Evolutionary conservation across 2,113 vertebrate genomes (phyloP), one percentile per base, ranked within the genome.

Genomic region (Caloenas nicobarica): DNA sequence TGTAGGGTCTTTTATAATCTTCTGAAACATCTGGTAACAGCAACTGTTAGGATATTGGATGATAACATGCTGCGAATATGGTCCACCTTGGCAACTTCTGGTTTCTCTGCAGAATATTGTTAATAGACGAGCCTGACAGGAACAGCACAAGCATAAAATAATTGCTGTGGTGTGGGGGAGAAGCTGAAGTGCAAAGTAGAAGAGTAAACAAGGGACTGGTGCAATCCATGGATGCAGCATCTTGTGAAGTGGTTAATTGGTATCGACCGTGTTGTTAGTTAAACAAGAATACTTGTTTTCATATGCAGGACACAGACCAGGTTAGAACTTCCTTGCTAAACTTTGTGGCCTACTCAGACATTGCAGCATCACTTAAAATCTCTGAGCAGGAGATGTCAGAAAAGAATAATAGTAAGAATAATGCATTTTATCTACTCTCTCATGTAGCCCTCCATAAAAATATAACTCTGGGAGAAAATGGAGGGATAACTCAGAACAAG

Each of bases 261-360:
- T 92, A 93, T 88, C 0, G 42, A 91, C 78, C 0, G 0, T 0
- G 0, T 38, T 40, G 50, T 70, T 86, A 60, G 65, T 90, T 80
- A 86, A 86, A 90, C 23, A 66, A 51, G 46, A 71, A 36, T 73
- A 34, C n/a, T 76, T 78, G 56, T 5, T 76, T 77, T 76, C 54
- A 58, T 68, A 50, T 57, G 61, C 65, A 91, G 81, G 65, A 76
- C 56, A 42, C 33, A 85, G 46, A 18, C n/a, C 91, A 92, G 53
- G 61, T 95, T 95, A 92, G 93, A 85, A 84, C 40, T 84, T 93
- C 36, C 58, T 91, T 72, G 61, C 54, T 79, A 60, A 78, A 56
- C 21, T 65, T 81, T 48, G 64, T 88, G 60, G 10, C 26, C 24
- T 50, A 14, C 26, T 42, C 38, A 48, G 42, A 71, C 23, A 42